These are phyloP conservation scores for Dreissena rostriformis DNA, from an alignment of 1,140 invertebrate genomes.

Conservation along the genomic window DNA sequence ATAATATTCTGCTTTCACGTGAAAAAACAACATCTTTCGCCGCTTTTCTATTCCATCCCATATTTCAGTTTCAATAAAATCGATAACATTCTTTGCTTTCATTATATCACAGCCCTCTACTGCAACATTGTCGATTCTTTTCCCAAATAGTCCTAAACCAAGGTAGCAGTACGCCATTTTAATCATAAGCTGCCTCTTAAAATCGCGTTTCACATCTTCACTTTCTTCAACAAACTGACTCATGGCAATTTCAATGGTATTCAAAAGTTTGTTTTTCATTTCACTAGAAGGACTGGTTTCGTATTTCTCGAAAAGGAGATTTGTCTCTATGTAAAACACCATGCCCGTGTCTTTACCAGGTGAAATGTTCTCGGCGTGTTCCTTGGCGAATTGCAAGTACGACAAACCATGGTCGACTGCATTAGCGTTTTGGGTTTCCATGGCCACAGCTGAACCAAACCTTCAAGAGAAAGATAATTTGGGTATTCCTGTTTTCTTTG, in stretches of 20 bases:
- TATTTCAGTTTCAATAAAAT: slow-evolving; percentile 40
- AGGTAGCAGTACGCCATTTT: slow-evolving; percentile 46
- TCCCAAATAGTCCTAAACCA: slow-evolving; percentile 40
- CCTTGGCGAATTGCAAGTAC: slow-evolving; percentile 21
- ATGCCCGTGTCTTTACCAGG: slow-evolving; percentile 53
- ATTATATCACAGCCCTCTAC: slow-evolving; percentile 14
- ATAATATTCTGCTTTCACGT: slow-evolving; percentile 38
- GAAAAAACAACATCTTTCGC: slow-evolving; percentile 39
- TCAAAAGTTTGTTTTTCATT: slow-evolving; percentile 29
- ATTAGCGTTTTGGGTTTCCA: slow-evolving; percentile 5
- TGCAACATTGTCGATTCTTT: slow-evolving; percentile 17
- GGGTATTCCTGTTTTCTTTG: background rate
- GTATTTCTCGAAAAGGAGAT: slow-evolving; percentile 49
- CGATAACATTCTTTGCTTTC: slow-evolving; percentile 29
- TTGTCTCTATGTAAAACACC: slow-evolving; percentile 53
- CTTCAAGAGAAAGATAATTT: slow-evolving; percentile 2
- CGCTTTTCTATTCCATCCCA: slow-evolving; percentile 45
- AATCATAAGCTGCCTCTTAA: slow-evolving; percentile 34
- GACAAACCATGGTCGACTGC: slow-evolving; percentile 31
- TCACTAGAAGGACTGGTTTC: slow-evolving; percentile 16
- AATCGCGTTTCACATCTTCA: slow-evolving; percentile 27
- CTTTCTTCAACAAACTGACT: slow-evolving; percentile 31
- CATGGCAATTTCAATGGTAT: slow-evolving; percentile 37
- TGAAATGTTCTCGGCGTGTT: slow-evolving; percentile 12
- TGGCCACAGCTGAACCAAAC: slow-evolving; percentile 30